Evolutionary conservation across 2,888 invertebrate genomes (phyloP).

Genomic region (Sminthurides aquaticus): DNA sequence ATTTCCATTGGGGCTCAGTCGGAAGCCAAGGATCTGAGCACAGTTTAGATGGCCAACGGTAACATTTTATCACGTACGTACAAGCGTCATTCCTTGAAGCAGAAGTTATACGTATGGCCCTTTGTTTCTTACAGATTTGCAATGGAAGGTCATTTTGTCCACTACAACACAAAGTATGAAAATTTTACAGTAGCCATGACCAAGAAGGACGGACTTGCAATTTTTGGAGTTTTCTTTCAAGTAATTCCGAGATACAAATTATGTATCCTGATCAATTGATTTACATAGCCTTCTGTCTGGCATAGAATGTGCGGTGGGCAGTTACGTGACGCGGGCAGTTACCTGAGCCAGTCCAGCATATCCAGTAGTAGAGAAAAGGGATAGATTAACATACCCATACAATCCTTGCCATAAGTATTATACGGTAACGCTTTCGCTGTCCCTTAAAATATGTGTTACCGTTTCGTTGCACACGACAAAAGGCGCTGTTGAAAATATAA

Average conservation of each 20-base stretch:
- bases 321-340: too few species aligned
- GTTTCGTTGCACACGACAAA: too few species aligned
- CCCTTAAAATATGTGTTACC: too few species aligned
- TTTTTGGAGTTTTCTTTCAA: conserved; percentile 58
- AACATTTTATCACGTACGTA: not conserved
- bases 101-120: too few species aligned
- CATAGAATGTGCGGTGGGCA: too few species aligned
- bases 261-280: not conserved
- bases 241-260: conserved; percentile 46
- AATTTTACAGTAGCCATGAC: conserved; percentile 52
- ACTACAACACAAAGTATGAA: conserved; percentile 56
- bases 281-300: not conserved
- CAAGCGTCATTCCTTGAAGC: too few species aligned
- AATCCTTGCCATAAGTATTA: too few species aligned
- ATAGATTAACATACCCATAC: too few species aligned
- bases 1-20: conserved; percentile 65
- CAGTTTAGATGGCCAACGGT: conserved; percentile 55
- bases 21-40: conserved; percentile 62
- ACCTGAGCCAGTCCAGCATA: too few species aligned
- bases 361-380: too few species aligned
- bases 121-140: conserved; percentile 59
- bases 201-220: conserved; percentile 56
- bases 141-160: conserved; percentile 71
- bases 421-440: too few species aligned
- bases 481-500: too few species aligned